These are phyloP conservation scores for Galerucella calmariensis DNA, from an alignment of 2,888 invertebrate genomes.

Conservation along the genomic window DNA sequence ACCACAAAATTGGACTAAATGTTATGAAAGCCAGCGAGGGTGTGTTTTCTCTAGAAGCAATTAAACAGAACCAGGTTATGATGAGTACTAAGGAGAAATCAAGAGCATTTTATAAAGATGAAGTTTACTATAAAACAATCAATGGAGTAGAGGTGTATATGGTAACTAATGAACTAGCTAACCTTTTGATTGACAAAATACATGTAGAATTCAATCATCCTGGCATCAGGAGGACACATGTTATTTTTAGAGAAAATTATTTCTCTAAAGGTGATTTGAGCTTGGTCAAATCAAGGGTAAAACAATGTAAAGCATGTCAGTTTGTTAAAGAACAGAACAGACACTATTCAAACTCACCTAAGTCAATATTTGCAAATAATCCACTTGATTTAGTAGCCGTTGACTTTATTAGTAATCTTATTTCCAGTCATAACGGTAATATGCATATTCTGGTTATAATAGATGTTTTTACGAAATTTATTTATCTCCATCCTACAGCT, in stretches of 20 bases:
- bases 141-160: not conserved
- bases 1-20: not conserved
- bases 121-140: conserved; percentile 2
- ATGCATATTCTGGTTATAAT: too few relatives aligned
- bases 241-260: conserved; percentile 23
- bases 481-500: too few relatives aligned
- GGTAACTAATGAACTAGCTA: conserved; percentile 1
- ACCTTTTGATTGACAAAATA: not conserved
- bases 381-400: too few relatives aligned
- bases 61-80: conserved; percentile 1
- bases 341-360: not conserved
- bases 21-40: not conserved
- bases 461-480: too few relatives aligned
- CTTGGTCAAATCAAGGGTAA: not conserved
- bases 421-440: too few relatives aligned
- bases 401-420: too few relatives aligned
- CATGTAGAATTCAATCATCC: conserved; percentile 15
- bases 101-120: conserved; percentile 1
- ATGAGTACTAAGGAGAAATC: not conserved
- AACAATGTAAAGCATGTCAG: not conserved
- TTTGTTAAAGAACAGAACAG: not conserved
- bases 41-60: not conserved
- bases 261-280: conserved; percentile 9
- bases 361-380: too few relatives aligned
- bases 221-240: conserved; percentile 7